These are phyloP conservation scores for Ibidorhyncha struthersii DNA, from an alignment of 2,113 vertebrate genomes.

Conservation along the genomic window DNA sequence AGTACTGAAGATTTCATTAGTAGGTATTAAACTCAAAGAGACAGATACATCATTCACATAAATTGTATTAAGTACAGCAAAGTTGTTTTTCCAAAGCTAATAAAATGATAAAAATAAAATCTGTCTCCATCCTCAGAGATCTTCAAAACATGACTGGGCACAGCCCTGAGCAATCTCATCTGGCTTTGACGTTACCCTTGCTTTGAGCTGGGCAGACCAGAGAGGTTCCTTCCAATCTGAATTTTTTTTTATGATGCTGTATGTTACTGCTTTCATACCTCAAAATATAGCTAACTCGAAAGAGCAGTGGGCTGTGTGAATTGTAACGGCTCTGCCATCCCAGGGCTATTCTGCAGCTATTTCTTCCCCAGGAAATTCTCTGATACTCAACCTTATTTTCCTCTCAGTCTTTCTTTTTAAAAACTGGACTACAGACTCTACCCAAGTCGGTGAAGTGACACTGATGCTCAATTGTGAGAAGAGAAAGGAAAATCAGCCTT, in stretches of 20 bases:
- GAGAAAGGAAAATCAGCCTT: background rate
- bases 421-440: background rate
- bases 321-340: background rate
- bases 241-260: background rate
- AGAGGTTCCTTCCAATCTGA: background rate
- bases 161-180: background rate
- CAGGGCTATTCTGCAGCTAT: background rate
- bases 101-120: background rate
- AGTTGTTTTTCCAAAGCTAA: background rate
- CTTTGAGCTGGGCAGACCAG: background rate
- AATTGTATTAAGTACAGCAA: background rate
- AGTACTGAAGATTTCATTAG: background rate
- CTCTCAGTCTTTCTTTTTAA: background rate
- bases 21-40: background rate
- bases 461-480: background rate
- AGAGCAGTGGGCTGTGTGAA: background rate
- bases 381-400: background rate
- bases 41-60: background rate
- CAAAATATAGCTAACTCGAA: background rate
- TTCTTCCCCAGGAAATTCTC: background rate
- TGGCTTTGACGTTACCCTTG: background rate
- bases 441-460: background rate
- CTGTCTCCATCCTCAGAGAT: background rate
- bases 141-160: background rate
- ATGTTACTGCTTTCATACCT: background rate